Percentiles rank a stretch among this genome's conserved stretches.
Conservation (phyloP, 2,113 vertebrate species). For the Nymphicus hollandicus region DNA sequence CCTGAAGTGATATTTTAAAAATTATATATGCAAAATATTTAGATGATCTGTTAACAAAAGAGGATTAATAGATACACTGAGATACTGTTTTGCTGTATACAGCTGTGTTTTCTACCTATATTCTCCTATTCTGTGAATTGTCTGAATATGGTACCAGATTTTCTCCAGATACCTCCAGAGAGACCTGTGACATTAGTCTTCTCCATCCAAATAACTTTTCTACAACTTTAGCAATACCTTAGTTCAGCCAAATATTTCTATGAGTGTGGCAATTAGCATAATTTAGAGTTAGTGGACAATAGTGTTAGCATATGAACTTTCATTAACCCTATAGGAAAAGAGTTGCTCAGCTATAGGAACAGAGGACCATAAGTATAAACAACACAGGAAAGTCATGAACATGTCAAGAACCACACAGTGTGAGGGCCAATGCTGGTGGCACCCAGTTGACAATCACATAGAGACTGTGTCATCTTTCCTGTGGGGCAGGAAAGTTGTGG, state of each 20-base stretch:
- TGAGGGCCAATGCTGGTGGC: neutral
- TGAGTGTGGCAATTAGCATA: neutral
- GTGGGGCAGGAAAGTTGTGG: neutral
- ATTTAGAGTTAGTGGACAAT: neutral
- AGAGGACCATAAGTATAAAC: neutral
- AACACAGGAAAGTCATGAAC: neutral
- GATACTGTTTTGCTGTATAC: neutral
- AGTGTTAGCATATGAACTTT: neutral
- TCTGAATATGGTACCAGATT: neutral
- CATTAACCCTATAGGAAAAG: neutral
- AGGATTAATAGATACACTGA: neutral
- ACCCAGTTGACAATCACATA: neutral
- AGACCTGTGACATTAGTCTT: neutral
- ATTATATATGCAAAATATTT: neutral
- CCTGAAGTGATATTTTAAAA: neutral
- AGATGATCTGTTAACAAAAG: neutral
- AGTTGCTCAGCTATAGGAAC: fast-evolving
- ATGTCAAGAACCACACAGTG: neutral
- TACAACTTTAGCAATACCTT: neutral
- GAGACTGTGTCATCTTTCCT: neutral
- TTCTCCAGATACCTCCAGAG: neutral
- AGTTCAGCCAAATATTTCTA: neutral
- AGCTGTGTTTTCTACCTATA: neutral
- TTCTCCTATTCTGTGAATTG: neutral
- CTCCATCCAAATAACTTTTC: neutral